Base-by-base conservation (phyloP, 2,113 vertebrate species). In the Haliaeetus leucogaster region DNA sequence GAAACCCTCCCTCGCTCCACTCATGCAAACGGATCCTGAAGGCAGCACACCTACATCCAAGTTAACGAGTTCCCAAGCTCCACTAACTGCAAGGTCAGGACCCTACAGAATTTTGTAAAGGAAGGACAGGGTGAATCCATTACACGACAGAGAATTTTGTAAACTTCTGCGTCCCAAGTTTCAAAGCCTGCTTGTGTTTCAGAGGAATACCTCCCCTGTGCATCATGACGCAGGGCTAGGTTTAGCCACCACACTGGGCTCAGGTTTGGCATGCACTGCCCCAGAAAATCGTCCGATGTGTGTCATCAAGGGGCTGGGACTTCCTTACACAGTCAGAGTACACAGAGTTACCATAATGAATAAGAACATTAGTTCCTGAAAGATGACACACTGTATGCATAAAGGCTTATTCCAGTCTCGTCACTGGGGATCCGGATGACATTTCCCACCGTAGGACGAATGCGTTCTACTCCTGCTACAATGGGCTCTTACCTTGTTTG, bases 21-120 rank as follows among this genome's bases (percentile, higher is more conserved):
- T 8, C 1, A 1, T 11, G 50, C 42, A 52, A 66, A 36, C 16
- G 58, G 50, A 36, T 36, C 77, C 38, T 20, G 12, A 86, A 78
- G 47, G 25, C 38, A 90, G 29, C 1, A 25, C 10, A 8, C 5
- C 47, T n/a, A 11, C 2, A 40, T 5, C 26, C 1, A 1, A 59
- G 27, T 1, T 56, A 43, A 67, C 13, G 45, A 36, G 68, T 11
- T 43, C 61, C 62, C 42, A 36, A 50, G 42, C 38, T 82, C 36
- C 38, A 2, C 55, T 70, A 29, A 7, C 62, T 62, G 36, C n/a
- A 34, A 53, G 74, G 36, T 52, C 27, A 72, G 61, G 10, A 25
- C 34, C 12, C 34, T 23, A 2, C 0, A 27, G 56, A 48, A 38
- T 45, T 82, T 50, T 84, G 38, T 26, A 29, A 58, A 8, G 22